Evolutionary conservation across 2,888 invertebrate species (phyloP).

Genomic region (Mechanitis mazaeus): DNA sequence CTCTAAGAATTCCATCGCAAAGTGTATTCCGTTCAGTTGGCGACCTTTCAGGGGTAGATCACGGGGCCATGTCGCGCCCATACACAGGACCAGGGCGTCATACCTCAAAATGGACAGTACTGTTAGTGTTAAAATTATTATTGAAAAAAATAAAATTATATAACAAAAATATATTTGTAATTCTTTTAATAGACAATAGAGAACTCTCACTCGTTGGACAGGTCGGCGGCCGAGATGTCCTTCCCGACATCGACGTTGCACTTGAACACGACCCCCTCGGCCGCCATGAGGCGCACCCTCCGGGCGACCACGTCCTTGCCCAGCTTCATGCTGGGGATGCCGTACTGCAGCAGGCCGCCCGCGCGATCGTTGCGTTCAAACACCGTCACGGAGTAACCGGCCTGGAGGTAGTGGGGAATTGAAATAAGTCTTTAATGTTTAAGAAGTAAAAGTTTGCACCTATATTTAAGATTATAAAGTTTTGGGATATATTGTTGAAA

Average conservation of each 20-base stretch:
- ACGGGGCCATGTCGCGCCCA: conserved; percentile 97
- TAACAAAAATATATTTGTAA: too few relatives aligned
- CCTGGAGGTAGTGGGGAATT: conserved; percentile 59
- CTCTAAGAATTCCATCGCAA: conserved; percentile 98
- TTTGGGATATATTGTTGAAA: too few relatives aligned
- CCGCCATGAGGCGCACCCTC: conserved; percentile 88
- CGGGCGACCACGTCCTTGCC: conserved; percentile 95
- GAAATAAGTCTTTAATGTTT: too few relatives aligned
- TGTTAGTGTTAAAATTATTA: neutral
- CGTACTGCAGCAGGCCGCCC: conserved; percentile 97
- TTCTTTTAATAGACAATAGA: too few relatives aligned
- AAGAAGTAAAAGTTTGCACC: too few relatives aligned
- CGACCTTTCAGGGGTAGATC: conserved; percentile 92
- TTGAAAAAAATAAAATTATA: too few relatives aligned
- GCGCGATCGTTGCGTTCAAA: conserved; percentile 97
- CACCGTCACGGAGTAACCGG: conserved; percentile 96
- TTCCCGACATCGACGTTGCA: conserved; percentile 94
- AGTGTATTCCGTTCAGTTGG: conserved; percentile 94
- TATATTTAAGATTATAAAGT: too few relatives aligned
- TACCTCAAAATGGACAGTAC: conserved; percentile 62
- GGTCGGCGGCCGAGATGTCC: conserved; percentile 86
- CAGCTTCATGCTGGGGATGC: conserved; percentile 99
- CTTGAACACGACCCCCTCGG: conserved; percentile 93
- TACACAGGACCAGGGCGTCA: conserved; percentile 92
- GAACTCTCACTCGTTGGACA: conserved; percentile 76